A percentile compares a stretch with the other conserved stretches of the same genome.
These are phyloP conservation scores for Cyaniris semiargus DNA, from an alignment of 2,888 invertebrate genomes.

Conservation along the genomic window DNA sequence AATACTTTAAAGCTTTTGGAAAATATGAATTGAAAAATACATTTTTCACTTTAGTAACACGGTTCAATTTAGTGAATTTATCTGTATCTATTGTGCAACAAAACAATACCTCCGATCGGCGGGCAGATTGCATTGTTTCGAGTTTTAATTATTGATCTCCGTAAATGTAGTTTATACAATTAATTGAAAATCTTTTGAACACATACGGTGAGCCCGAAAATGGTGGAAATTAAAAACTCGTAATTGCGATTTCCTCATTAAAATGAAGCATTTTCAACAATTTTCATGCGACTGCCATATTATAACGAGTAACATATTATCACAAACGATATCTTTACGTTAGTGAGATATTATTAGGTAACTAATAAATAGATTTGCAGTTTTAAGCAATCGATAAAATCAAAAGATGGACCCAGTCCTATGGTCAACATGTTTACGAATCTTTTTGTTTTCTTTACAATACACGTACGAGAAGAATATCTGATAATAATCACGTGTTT, in stretches of 20 bases:
- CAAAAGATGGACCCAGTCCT: too few species aligned
- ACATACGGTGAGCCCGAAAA: not conserved
- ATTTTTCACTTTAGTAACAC: not conserved
- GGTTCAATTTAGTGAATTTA: not conserved
- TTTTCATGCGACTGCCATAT: not conserved
- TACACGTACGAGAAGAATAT: too few species aligned
- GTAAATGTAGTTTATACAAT: not conserved
- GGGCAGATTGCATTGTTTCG: not conserved
- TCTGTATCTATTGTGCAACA: not conserved
- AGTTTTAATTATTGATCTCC: not conserved
- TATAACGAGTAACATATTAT: not conserved
- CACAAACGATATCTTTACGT: too few species aligned
- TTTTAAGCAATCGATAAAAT: too few species aligned
- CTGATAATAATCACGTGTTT: too few species aligned
- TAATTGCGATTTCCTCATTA: constrained; percentile 2
- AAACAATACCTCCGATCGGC: not conserved
- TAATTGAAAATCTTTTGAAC: constrained; percentile 4
- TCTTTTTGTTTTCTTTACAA: too few species aligned
- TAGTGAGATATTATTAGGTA: too few species aligned
- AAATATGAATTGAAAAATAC: too few species aligned
- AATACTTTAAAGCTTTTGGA: too few species aligned
- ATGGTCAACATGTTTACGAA: too few species aligned
- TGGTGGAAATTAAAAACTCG: not conserved
- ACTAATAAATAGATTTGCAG: too few species aligned
- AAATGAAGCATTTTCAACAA: not conserved